These are phyloP conservation scores for Corydoras maculifer DNA, from an alignment of 2,113 vertebrate genomes.

Conservation along the genomic window DNA sequence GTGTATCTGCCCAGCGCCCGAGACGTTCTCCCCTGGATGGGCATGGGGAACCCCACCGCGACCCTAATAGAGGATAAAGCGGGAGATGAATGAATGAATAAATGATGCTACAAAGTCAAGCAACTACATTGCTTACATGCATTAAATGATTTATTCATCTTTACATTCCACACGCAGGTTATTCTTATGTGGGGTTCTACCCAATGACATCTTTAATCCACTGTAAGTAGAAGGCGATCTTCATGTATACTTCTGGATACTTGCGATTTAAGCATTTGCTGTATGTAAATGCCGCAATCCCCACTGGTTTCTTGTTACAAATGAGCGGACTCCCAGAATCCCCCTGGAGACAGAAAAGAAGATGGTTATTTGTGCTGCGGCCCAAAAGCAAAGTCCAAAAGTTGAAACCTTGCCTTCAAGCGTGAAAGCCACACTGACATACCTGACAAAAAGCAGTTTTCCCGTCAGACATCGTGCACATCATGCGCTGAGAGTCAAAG, in stretches of 20 bases:
- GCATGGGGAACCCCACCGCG: too few relatives aligned
- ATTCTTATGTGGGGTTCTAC: neutral
- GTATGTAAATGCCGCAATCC: constrained; percentile 26
- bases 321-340: constrained; percentile 44
- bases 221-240: constrained; percentile 23
- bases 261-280: neutral
- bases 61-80: too few relatives aligned
- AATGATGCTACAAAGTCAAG: neutral
- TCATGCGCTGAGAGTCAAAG: constrained; percentile 26
- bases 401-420: neutral
- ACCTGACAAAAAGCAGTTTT: constrained; percentile 42
- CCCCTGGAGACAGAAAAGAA: constrained; percentile 27
- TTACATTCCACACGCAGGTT: too few relatives aligned
- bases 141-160: neutral
- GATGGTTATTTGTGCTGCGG: neutral
- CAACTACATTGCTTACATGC: neutral
- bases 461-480: constrained; percentile 28
- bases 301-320: constrained; percentile 24
- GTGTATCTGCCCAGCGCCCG: too few relatives aligned
- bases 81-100: too few relatives aligned
- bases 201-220: constrained; percentile 35
- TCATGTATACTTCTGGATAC: constrained; percentile 37
- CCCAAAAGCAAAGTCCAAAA: too few relatives aligned
- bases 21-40: too few relatives aligned
- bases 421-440: neutral